Base-by-base conservation (phyloP, 2,797 vertebrate genomes). In the Orestias chungarensis region DNA sequence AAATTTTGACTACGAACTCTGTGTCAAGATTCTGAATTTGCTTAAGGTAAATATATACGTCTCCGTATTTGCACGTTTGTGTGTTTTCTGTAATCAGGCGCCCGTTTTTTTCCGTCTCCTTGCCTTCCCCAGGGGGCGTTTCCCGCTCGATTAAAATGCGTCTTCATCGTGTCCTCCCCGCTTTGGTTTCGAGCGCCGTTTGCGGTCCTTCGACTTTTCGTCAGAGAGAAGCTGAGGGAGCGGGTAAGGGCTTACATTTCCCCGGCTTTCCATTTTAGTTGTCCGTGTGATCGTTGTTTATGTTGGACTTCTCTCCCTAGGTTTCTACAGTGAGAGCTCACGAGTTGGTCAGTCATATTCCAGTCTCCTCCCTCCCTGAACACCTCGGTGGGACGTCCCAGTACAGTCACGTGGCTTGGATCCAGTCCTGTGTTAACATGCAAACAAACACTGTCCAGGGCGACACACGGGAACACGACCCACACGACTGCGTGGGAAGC, bases 1-100 rank as follows among this genome's bases (percentile, higher is more conserved):
- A 74, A 96, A 96, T 89, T 96, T 96, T 90, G 95, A 96, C 88
- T 96, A 96, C 69, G 95, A 96, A 42, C 94, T 96, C 55, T 96
- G 95, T 84, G 95, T 95, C 78, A 96, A 96, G 92, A 96, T 96
- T 73, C 91, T 96, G 66, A 93, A 96, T 91, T 93, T 96, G 65
- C 94, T 96, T 46, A 96, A 96, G 94, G 95, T 96, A 90, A 88
- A 59, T 68, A 55, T 43, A 18, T 18, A 33, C 10, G 15, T 9
- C 70, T n/a, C n/a, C n/a, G n/a, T 42, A 25, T 18, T 74, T 68
- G 3, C 55, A 31, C 9, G 67, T 31, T 35, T 72, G 50, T 0
- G 5, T 57, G 64, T 52, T 57, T 54, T 17, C 6, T 12, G 15
- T 57, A 74, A 65, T 43, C 0, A 23, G 49, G 44, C 70, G 42